Percentiles rank a stretch among this genome's conserved stretches.
phyloP scores from a whole-genome alignment of 2,797 vertebrate species.

The Lycodopsis pacificus region DNA sequence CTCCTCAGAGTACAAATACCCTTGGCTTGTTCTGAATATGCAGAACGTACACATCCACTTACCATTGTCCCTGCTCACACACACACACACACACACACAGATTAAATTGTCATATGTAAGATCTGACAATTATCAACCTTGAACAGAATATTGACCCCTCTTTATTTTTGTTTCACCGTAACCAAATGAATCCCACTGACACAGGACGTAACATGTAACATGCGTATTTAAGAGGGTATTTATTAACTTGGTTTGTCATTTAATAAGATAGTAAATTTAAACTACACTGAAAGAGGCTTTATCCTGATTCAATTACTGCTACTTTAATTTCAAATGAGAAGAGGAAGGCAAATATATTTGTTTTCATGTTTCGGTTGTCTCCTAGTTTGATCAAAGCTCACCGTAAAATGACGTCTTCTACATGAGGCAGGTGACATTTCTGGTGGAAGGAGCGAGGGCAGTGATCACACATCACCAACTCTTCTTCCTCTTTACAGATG shows the following conservation, averaged over 20 bases:
- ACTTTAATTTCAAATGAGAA: neutral
- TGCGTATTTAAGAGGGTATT: too few species aligned
- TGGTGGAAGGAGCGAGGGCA: slow-evolving; percentile 82
- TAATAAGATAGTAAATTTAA: neutral
- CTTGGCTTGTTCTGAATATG: slow-evolving; percentile 26
- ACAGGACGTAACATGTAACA: neutral
- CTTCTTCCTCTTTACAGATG: slow-evolving; percentile 52
- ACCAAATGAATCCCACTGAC: neutral
- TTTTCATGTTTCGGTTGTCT: too few species aligned
- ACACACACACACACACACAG: slow-evolving; percentile 35
- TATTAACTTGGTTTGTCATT: neutral
- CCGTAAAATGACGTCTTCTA: slow-evolving; percentile 27
- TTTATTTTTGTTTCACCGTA: neutral
- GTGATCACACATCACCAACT: slow-evolving; percentile 72
- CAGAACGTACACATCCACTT: slow-evolving; percentile 81
- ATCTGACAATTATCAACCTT: neutral
- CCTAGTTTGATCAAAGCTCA: slow-evolving; percentile 44
- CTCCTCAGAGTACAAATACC: neutral
- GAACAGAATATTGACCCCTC: neutral
- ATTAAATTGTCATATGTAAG: neutral
- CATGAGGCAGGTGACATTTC: slow-evolving; percentile 77
- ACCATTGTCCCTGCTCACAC: slow-evolving; percentile 50
- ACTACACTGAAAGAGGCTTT: neutral
- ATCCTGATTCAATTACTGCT: neutral
- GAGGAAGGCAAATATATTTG: neutral